phyloP scores from a whole-genome alignment of 2,113 vertebrate species.

The Rhea americana region DNA sequence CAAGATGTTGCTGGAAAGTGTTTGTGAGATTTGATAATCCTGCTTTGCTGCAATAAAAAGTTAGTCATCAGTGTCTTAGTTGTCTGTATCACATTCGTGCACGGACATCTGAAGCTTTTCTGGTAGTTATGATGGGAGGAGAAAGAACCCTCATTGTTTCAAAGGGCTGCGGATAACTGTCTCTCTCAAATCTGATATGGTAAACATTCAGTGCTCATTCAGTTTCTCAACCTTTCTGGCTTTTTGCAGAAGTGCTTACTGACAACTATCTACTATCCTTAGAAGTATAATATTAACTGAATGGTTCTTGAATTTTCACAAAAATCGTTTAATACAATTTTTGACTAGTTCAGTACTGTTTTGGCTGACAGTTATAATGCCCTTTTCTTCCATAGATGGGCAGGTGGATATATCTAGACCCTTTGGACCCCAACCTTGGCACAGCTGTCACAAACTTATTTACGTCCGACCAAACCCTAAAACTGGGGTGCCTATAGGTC shows the following conservation, averaged over 20 bases:
- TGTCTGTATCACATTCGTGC: rapidly evolving
- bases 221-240: not conserved
- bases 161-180: not conserved
- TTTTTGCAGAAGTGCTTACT: not conserved
- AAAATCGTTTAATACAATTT: not conserved
- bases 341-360: not conserved
- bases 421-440: slow-evolving; percentile 89
- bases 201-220: not conserved
- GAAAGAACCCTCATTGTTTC: not conserved
- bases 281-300: not conserved
- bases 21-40: not conserved
- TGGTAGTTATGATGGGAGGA: not conserved
- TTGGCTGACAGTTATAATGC: slow-evolving; percentile 16
- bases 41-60: not conserved
- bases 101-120: not conserved
- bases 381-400: slow-evolving; percentile 78
- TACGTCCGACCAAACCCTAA: slow-evolving; percentile 97
- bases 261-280: not conserved
- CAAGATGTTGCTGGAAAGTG: not conserved
- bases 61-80: not conserved
- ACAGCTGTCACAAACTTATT: slow-evolving; percentile 96
- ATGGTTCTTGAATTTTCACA: not conserved
- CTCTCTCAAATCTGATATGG: not conserved
- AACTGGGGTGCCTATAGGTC: slow-evolving; percentile 95
- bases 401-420: slow-evolving; percentile 80